phyloP scores from a whole-genome alignment of 1,140 invertebrate species.

The Platyscapa corneri region DNA sequence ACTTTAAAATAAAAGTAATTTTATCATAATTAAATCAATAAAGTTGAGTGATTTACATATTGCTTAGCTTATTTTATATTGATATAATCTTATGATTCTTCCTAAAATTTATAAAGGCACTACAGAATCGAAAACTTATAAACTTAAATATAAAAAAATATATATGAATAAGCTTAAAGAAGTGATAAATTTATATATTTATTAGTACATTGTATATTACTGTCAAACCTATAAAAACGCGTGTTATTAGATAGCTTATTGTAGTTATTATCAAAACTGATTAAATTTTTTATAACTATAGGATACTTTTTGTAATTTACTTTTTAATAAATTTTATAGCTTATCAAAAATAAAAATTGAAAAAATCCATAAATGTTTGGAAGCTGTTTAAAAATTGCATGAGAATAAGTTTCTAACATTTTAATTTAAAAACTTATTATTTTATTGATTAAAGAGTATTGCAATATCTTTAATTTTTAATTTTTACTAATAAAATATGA shows the following conservation, averaged over 20 bases:
- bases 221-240: not conserved
- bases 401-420: too few species aligned
- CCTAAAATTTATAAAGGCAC: not conserved
- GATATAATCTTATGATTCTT: not conserved
- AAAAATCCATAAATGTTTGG: not conserved
- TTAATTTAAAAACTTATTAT: not conserved
- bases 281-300: not conserved
- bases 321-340: not conserved
- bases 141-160: conserved; percentile 1
- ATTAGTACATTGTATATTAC: conserved; percentile 14
- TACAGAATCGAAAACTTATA: conserved; percentile 10
- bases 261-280: not conserved
- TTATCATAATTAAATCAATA: not conserved
- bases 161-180: not conserved
- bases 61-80: conserved; percentile 1
- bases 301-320: not conserved
- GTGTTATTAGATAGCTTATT: not conserved
- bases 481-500: too few species aligned
- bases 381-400: not conserved
- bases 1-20: not conserved
- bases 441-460: not conserved
- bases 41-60: not conserved
- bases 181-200: not conserved
- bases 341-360: not conserved
- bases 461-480: not conserved